Percentiles rank a stretch among this genome's conserved stretches.
Conservation (phyloP, 2,113 vertebrate species). For the Cinclus mexicanus region DNA sequence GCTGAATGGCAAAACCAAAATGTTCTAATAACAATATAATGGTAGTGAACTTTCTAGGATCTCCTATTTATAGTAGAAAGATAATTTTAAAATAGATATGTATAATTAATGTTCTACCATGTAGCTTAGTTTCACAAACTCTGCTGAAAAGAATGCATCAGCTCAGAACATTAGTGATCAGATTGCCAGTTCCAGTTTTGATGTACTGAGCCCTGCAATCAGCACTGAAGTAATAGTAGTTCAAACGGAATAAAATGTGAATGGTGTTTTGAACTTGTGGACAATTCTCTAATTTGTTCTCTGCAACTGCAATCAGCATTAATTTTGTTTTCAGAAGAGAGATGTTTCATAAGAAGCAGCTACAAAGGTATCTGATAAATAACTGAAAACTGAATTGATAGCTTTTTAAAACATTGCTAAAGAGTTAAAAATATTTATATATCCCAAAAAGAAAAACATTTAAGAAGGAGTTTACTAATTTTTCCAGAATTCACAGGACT, state of each 20-base stretch:
- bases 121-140: background rate
- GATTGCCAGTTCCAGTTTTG: background rate
- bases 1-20: background rate
- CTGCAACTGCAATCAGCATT: background rate
- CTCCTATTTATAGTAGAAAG: background rate
- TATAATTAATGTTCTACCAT: background rate
- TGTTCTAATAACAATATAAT: conserved; percentile 21
- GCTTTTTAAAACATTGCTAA: background rate
- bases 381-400: background rate
- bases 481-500: background rate
- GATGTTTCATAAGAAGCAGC: background rate
- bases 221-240: background rate
- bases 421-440: background rate
- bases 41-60: background rate
- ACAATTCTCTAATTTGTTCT: background rate
- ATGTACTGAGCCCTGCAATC: background rate
- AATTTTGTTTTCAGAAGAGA: background rate
- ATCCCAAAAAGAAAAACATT: background rate
- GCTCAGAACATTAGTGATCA: background rate
- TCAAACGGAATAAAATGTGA: background rate
- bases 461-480: background rate
- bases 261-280: background rate
- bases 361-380: background rate
- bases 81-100: background rate
- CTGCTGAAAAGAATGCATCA: background rate